A percentile compares a stretch with the other conserved stretches of the same genome.
Conservation (phyloP, 2,113 vertebrate genomes). For the Telmatochromis bifrenatus region DNA sequence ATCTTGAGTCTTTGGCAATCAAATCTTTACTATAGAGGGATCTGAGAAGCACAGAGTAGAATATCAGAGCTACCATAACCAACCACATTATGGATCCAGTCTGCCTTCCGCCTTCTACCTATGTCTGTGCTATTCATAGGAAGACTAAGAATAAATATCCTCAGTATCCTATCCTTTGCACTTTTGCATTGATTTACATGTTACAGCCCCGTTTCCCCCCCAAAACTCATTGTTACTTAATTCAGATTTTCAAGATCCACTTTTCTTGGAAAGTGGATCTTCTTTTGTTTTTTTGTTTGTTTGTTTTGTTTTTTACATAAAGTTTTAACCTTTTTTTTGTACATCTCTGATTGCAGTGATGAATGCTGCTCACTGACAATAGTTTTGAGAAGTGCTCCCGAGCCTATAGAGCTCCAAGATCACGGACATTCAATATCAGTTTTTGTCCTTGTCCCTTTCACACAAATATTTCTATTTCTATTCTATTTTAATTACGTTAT, state of each 20-base stretch:
- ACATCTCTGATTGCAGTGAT: not conserved
- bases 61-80: not conserved
- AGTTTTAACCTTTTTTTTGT: not conserved
- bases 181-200: not conserved
- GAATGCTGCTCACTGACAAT: not conserved
- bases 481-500: not conserved
- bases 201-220: not conserved
- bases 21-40: constrained; percentile 34
- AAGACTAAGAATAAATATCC: not conserved
- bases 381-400: not conserved
- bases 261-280: not conserved
- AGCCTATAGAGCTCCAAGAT: not conserved
- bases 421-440: fast-evolving
- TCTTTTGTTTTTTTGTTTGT: fast-evolving
- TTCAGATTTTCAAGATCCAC: not conserved
- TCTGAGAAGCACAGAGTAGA: not conserved
- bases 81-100: not conserved
- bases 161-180: not conserved
- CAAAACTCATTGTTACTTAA: not conserved
- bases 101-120: not conserved
- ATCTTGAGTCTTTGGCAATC: constrained; percentile 31
- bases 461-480: not conserved
- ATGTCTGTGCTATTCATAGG: not conserved
- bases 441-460: not conserved
- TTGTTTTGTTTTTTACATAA: not conserved